phyloP scores from a whole-genome alignment of 2,888 invertebrate genomes.

The Diabrotica balteata region DNA sequence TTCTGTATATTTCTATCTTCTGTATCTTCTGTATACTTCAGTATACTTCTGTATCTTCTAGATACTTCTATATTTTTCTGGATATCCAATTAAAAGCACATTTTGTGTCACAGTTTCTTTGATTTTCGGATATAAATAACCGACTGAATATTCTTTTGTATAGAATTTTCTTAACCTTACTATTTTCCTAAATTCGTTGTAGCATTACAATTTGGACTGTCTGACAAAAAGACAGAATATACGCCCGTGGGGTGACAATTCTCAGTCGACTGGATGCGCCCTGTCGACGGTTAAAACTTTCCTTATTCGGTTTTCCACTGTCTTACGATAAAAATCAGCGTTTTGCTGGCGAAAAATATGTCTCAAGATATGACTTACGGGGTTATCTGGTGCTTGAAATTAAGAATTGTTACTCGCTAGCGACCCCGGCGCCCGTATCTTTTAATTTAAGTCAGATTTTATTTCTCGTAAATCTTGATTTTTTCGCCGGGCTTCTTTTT shows the following conservation, averaged over 20 bases:
- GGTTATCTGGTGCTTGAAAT: conserved; percentile 44
- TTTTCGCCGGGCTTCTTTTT: conserved; percentile 23
- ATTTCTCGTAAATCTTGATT: conserved; percentile 38
- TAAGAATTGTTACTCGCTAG: conserved; percentile 45
- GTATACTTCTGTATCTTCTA: too few relatives aligned
- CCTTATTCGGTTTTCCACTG: conserved; percentile 37
- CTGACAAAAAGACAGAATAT: conserved; percentile 16
- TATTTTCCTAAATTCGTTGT: too few relatives aligned
- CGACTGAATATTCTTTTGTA: too few relatives aligned
- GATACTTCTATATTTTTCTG: too few relatives aligned
- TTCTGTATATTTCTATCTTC: too few relatives aligned
- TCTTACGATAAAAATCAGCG: conserved; percentile 46
- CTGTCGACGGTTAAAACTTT: conserved; percentile 29
- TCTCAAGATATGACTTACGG: conserved; percentile 46
- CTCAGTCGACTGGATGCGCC: conserved; percentile 11
- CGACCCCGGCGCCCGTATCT: conserved; percentile 41
- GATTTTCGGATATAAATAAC: too few relatives aligned
- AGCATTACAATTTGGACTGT: too few relatives aligned
- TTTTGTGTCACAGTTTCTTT: too few relatives aligned
- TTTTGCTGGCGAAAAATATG: conserved; percentile 38
- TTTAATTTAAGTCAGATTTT: conserved; percentile 46
- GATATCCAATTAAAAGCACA: too few relatives aligned
- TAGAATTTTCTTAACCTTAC: too few relatives aligned
- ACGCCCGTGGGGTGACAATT: conserved; percentile 18
- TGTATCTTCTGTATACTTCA: too few relatives aligned